These are phyloP conservation scores for Caenorhabditis macrosperma DNA, from an alignment of 2,888 invertebrate species.

Conservation along the genomic window DNA sequence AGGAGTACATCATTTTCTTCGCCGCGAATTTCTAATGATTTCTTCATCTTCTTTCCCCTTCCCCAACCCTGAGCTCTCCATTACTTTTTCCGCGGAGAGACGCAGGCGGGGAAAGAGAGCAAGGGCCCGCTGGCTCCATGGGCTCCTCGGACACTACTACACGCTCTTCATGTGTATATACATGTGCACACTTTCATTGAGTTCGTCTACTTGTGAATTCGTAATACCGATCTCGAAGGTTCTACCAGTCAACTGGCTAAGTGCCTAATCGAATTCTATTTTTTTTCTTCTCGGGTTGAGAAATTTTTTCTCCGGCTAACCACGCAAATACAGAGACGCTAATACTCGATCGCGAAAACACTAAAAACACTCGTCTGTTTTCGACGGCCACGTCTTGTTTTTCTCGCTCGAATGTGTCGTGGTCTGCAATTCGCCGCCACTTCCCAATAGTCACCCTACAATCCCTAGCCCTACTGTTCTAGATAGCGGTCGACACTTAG, in stretches of 20 bases:
- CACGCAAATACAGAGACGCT: background rate
- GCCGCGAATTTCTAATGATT: constrained; percentile 34
- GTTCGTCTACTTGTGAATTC: background rate
- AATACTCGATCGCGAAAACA: background rate
- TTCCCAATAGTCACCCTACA: background rate
- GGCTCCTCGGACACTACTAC: constrained; percentile 13
- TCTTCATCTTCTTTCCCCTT: constrained; percentile 7
- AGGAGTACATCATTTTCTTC: constrained; percentile 7
- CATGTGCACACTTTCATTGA: background rate
- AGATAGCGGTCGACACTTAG: no score
- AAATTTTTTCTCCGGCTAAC: background rate
- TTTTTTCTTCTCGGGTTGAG: no score
- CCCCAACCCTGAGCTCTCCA: constrained; percentile 1
- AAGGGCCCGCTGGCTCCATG: background rate
- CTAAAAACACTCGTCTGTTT: background rate
- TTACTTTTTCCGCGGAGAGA: constrained; percentile 12
- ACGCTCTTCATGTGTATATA: background rate
- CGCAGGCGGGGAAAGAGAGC: constrained; percentile 11
- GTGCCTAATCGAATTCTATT: background rate
- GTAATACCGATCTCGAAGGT: background rate
- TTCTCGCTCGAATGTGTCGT: background rate
- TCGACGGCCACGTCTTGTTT: background rate
- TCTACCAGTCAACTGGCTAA: background rate
- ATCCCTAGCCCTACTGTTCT: background rate
- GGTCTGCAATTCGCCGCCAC: background rate